Conservation (phyloP, 2,888 invertebrate genomes). For the Zhuqinia jingwanae region DNA sequence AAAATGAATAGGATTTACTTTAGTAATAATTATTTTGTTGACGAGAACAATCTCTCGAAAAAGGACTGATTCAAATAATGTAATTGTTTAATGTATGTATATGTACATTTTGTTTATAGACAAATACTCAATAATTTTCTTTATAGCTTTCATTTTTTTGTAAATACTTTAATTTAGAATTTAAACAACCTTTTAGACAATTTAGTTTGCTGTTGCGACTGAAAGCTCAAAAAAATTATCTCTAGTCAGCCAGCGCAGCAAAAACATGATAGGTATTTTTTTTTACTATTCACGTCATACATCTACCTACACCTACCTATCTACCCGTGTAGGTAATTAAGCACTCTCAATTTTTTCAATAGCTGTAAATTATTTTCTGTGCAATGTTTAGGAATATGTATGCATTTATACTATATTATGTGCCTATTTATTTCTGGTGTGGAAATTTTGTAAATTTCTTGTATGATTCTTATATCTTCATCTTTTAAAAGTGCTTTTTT, state of each 20-base stretch:
- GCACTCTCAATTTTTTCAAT: background rate
- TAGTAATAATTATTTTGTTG: background rate
- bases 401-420: background rate
- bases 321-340: no score
- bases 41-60: constrained; percentile 18
- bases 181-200: background rate
- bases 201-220: constrained; percentile 61
- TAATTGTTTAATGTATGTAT: background rate
- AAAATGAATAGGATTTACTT: no score
- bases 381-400: background rate
- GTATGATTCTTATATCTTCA: background rate
- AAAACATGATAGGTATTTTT: background rate
- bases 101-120: constrained; percentile 17
- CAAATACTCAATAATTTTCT: background rate
- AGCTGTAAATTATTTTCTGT: background rate
- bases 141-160: constrained; percentile 26
- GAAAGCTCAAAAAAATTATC: constrained; percentile 66
- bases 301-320: no score
- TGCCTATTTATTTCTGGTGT: constrained; percentile 32
- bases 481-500: constrained; percentile 7
- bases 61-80: constrained; percentile 36
- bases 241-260: constrained; percentile 67
- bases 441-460: constrained; percentile 8
- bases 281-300: no score
- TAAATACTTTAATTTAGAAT: constrained; percentile 3